A percentile compares a stretch with the other conserved stretches of the same genome.
Conservation (phyloP, 2,888 invertebrate genomes). For the Rotaria sp. region DNA sequence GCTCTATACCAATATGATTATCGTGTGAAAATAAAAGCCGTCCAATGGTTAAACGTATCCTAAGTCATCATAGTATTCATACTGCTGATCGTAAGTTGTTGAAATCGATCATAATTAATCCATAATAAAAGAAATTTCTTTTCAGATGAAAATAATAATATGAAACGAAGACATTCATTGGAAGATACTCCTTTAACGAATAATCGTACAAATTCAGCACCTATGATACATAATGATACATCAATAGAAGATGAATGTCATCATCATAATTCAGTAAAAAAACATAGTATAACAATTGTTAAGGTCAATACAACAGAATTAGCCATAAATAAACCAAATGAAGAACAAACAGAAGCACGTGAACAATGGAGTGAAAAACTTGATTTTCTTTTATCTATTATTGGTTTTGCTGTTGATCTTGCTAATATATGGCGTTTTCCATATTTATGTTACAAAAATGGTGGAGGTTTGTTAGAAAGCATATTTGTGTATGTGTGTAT, state of each 20-base stretch:
- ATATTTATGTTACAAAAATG: constrained; percentile 40
- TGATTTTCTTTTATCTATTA: constrained; percentile 88
- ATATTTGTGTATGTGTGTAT: neutral
- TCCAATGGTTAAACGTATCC: neutral
- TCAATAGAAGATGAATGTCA: neutral
- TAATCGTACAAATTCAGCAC: neutral
- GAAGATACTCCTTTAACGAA: neutral
- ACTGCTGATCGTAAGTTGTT: neutral
- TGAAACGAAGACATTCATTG: neutral
- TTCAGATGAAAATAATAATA: neutral
- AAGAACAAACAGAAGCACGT: constrained; percentile 50
- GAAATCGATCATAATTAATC: neutral
- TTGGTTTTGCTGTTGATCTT: constrained; percentile 91
- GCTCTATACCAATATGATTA: neutral
- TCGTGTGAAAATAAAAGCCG: neutral
- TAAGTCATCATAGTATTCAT: neutral
- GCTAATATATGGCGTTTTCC: constrained; percentile 82
- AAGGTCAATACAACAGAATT: neutral
- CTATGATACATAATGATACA: neutral
- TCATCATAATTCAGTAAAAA: neutral
- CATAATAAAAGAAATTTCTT: neutral
- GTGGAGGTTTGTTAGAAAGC: constrained; percentile 28
- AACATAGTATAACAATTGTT: neutral
- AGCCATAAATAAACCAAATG: neutral
- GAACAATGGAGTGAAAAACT: constrained; percentile 85